Evolutionary conservation across 2,797 vertebrate genomes (phyloP).

Genomic region (Antrozous pallidus): DNA sequence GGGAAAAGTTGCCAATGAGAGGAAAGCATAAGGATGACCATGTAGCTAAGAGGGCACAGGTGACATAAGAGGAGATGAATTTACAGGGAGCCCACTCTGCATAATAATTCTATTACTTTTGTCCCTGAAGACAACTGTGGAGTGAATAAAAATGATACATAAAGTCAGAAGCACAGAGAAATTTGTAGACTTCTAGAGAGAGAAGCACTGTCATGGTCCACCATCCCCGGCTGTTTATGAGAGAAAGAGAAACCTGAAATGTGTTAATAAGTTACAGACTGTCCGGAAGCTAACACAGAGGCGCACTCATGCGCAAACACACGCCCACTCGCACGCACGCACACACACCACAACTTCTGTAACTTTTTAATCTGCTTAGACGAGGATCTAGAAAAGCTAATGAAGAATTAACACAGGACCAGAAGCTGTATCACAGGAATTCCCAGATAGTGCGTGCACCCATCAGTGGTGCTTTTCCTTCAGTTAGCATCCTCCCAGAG

Average conservation of each 20-base stretch:
- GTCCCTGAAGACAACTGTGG: neutral
- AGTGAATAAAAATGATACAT: neutral
- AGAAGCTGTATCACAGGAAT: neutral
- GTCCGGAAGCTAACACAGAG: neutral
- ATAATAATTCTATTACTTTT: neutral
- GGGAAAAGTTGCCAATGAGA: neutral
- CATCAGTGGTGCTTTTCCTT: neutral
- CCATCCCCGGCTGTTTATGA: neutral
- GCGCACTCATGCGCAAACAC: too few relatives aligned
- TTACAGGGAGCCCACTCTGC: neutral
- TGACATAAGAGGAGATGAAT: neutral
- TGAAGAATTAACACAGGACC: neutral
- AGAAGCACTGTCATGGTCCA: neutral
- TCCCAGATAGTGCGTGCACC: neutral
- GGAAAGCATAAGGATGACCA: neutral
- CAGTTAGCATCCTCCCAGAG: neutral
- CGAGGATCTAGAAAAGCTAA: neutral
- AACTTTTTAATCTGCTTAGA: neutral
- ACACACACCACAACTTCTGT: neutral
- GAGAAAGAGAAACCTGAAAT: neutral
- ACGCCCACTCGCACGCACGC: rapidly evolving
- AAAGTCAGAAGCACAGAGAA: neutral
- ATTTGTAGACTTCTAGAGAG: neutral
- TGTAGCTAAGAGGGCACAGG: neutral
- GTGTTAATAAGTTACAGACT: neutral